Evolutionary conservation across 1,140 invertebrate species (phyloP), one percentile per base, ranked within the genome.

Genomic region (Bilobella aurantiaca): DNA sequence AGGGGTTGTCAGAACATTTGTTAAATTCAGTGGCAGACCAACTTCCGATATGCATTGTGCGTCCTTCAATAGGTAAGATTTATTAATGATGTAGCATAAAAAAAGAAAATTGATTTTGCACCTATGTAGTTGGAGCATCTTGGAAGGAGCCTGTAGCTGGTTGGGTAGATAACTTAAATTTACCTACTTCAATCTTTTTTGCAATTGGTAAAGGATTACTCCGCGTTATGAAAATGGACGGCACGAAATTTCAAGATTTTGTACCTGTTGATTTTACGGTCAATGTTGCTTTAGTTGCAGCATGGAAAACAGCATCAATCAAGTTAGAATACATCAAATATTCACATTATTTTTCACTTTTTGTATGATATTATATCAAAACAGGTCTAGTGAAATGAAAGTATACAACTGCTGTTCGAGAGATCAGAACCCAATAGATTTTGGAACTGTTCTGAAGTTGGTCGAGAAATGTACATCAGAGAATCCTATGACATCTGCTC

Each of bases 81-180:
- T n/a, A n/a, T n/a, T n/a, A n/a, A n/a, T n/a, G n/a, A n/a, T n/a
- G n/a, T n/a, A n/a, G n/a, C n/a, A n/a, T n/a, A n/a, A n/a, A n/a
- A n/a, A n/a, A n/a, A n/a, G n/a, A 60, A 28, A 46, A 28, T 31
- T 25, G 34, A 31, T n/a, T 31, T 28, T 37, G n/a, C 30, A 53
- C 56, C 32, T 25, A 42, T 42, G 18, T 82, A 86, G 91, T 97
- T 74, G 87, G 89, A 8, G 93, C 87, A 25, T 82, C 92, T 1
- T 96, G 91, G 90, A 89, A 89, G 75, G 92, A 98, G 76, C 96
- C 93, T 0, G 75, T 89, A 2, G 87, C 90, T 2, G 93, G 94
- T 1, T 98, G 95, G 95, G 96, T 95, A 3, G 89, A 90, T 70
- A 96, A 94, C 57, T 92, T 94, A 78, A 98, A 98, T 78, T 96